Evolutionary conservation across 1,140 invertebrate genomes (phyloP), one percentile per base, ranked within the genome.

Genomic region (Phthorimaea operculella): DNA sequence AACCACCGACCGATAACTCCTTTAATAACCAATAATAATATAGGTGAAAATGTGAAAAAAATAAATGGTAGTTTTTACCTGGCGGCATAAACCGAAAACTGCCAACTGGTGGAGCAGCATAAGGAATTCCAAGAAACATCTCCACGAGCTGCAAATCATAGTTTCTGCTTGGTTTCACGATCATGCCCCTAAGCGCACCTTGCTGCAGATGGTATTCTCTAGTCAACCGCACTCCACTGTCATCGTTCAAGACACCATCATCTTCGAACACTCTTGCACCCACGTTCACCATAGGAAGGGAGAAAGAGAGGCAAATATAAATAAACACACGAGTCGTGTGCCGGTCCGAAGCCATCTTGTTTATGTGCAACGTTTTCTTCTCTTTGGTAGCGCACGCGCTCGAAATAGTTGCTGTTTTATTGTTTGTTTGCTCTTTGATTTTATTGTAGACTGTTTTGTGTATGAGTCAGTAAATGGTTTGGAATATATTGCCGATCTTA

Each of bases 51-150:
- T n/a, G n/a, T 28, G 21, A 28, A 2, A 28, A 28, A 28, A 28
- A 28, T 28, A 4, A 28, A 4, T 6, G 21, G 6, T 28, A 28
- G 21, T 28, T 15, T 14, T 85, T 79, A 86, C 88, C 88, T 54
- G 96, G 94, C 17, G 95, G 95, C 90, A 97, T 96, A 74, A 98
- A 96, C 17, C 96, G 85, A 50, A 94, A 86, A 70, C 86, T 88
- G 1, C 93, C 93, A 0, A 93, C 88, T 0, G 95, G 96, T n/a
- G 96, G 91, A 12, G 94, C 93, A 0, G 96, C 97, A 80, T 98
- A 98, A 2, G 95, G 96, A 61, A 98, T 89, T 0, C 96, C 96
- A 48, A 90, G 66, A 67, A 88, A 91, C 68, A 90, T 89, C 68
- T 90, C 89, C 51, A 90, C 89, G 17, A 74, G 74, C 42, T 85